These are phyloP conservation scores for Heterochromis multidens DNA, from an alignment of 2,113 vertebrate species.

Conservation along the genomic window DNA sequence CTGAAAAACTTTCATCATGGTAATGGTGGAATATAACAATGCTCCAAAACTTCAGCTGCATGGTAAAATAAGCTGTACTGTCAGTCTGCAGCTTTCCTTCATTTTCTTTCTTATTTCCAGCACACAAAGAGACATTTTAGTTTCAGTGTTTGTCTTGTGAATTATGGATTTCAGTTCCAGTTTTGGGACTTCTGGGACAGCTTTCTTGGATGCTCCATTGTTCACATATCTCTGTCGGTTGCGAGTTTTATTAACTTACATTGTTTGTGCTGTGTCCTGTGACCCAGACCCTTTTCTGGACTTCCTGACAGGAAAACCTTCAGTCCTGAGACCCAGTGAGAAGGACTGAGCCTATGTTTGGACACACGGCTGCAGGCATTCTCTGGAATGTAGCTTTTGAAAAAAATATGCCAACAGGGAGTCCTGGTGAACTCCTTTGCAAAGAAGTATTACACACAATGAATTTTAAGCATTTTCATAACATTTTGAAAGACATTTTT, in stretches of 20 bases:
- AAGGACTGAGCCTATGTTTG: background rate
- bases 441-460: too few species aligned
- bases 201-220: background rate
- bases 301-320: constrained; percentile 47
- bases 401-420: too few species aligned
- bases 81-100: background rate
- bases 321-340: background rate
- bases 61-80: background rate
- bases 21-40: background rate
- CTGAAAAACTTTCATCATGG: too few species aligned
- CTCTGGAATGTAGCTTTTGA: too few species aligned
- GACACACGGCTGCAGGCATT: background rate
- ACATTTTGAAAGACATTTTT: too few species aligned
- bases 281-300: background rate
- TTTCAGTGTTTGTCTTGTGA: background rate
- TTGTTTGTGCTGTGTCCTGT: background rate
- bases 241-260: background rate
- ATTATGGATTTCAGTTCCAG: background rate
- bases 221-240: background rate
- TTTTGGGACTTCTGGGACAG: background rate
- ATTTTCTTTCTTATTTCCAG: background rate
- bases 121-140: background rate
- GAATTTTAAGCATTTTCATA: too few species aligned
- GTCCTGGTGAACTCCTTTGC: too few species aligned
- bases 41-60: too few species aligned